These are phyloP conservation scores for Delia radicum DNA, from an alignment of 1,140 invertebrate species.

Conservation along the genomic window DNA sequence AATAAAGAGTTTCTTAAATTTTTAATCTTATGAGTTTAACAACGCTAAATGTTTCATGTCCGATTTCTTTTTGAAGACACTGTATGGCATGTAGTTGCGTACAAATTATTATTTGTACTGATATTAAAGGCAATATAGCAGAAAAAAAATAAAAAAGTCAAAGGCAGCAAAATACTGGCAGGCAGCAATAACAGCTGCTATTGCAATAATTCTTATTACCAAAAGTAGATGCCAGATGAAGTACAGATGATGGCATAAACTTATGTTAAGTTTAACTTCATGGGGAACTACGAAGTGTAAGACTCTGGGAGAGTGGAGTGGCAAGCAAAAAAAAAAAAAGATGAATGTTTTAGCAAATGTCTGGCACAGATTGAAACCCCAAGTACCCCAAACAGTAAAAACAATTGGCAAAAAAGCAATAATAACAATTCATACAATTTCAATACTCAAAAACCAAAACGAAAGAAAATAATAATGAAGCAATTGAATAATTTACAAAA, in stretches of 20 bases:
- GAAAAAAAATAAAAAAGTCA: neutral
- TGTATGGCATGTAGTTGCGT: too few relatives aligned
- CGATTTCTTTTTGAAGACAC: too few relatives aligned
- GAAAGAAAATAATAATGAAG: neutral
- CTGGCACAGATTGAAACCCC: conserved; percentile 12
- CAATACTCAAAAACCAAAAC: neutral
- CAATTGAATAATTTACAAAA: conserved; percentile 12
- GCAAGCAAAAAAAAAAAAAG: neutral
- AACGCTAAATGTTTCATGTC: too few relatives aligned
- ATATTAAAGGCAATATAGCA: neutral
- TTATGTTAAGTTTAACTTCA: neutral
- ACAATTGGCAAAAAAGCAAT: neutral
- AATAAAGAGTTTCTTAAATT: too few relatives aligned
- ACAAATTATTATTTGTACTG: too few relatives aligned
- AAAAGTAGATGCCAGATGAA: conserved; percentile 1
- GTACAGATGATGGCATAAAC: conserved; percentile 3
- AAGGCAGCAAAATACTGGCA: neutral
- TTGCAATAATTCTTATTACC: conserved; percentile 4
- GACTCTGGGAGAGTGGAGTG: neutral
- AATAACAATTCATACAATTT: neutral
- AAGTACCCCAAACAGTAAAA: neutral
- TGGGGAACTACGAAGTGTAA: neutral
- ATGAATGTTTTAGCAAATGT: conserved; percentile 8
- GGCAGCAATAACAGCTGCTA: neutral
- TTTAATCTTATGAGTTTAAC: too few relatives aligned